These are phyloP conservation scores for Stratiomys singularior DNA, from an alignment of 2,888 invertebrate genomes.

Conservation along the genomic window DNA sequence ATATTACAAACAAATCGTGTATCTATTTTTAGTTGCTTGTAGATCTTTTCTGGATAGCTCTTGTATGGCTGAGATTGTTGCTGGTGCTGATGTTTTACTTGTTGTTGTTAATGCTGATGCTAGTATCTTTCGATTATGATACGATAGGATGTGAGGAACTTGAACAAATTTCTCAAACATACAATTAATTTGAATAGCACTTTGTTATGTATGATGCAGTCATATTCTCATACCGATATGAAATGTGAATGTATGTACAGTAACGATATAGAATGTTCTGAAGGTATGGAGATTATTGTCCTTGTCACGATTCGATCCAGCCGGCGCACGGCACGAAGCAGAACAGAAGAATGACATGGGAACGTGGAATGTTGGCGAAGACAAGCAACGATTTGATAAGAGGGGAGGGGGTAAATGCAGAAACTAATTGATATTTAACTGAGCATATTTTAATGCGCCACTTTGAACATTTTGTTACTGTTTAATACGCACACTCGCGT, in stretches of 20 bases:
- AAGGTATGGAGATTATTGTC: neutral
- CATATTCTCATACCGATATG: neutral
- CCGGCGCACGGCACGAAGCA: slow-evolving; percentile 17
- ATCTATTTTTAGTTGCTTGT: slow-evolving; percentile 35
- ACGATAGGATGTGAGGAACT: slow-evolving; percentile 21
- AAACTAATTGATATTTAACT: neutral
- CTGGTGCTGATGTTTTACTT: neutral
- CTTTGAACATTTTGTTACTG: neutral
- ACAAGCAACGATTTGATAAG: neutral
- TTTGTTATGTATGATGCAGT: neutral
- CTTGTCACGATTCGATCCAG: slow-evolving; percentile 34
- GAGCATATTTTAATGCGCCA: neutral
- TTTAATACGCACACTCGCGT: neutral
- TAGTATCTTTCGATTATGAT: neutral
- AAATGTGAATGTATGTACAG: neutral
- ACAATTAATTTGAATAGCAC: slow-evolving; percentile 42
- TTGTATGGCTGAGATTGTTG: no score
- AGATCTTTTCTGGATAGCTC: neutral
- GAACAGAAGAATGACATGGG: slow-evolving; percentile 21
- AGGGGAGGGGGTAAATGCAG: neutral
- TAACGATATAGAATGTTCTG: neutral
- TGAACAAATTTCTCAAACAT: slow-evolving; percentile 26
- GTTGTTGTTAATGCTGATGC: neutral
- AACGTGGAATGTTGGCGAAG: neutral
- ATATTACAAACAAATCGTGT: slow-evolving; percentile 36